Base-by-base conservation (phyloP, 2,797 vertebrate genomes). In the Pseudopleuronectes americanus region DNA sequence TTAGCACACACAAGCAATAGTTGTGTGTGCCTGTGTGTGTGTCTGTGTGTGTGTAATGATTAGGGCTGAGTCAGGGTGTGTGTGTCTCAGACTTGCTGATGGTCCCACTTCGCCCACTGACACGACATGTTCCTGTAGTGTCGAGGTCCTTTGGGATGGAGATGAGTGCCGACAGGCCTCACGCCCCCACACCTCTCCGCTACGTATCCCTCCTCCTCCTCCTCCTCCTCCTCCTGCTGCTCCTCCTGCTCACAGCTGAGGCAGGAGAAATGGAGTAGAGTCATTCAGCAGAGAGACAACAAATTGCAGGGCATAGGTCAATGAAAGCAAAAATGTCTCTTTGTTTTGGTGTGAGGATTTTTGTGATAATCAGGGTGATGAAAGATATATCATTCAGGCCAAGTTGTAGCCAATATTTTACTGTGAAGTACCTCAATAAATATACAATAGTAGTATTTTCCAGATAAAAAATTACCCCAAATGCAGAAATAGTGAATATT, bases 71-170 rank as follows among this genome's bases (percentile, higher is more conserved):
- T 87, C 80, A 74, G 79, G 53, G 10, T 22, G n/a, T 77, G 71
- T 64, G 36, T 79, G 2, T 19, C 79, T 79, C 66, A 62, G 74
- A 89, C 58, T 76, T 86, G 87, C 87, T 91, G 88, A 89, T 85
- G 68, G 17, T 76, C 63, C 76, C 56, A 43, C 31, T 74, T 74
- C 56, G 71, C 72, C 71, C 84, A 81, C 80, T 87, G 84, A 87
- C 83, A 41, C 23, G 21, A 65, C 81, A 57, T 38, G 62, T 68
- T 82, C 69, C 74, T 23, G 69, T 55, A 24, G 31, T 67, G 77
- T 81, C 71, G 56, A 84, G 73, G 65, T 66, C 81, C 83, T 76
- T 72, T 81, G 80, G 79, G 83, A 84, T 71, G 76, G 77, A 86
- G 84, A 87, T 78, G 68, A 87, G 84, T 36, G 48, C 75, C 58